A percentile compares a stretch with the other conserved stretches of the same genome.
These are phyloP conservation scores for Conus canariensis DNA, from an alignment of 2,888 invertebrate species.

Conservation along the genomic window DNA sequence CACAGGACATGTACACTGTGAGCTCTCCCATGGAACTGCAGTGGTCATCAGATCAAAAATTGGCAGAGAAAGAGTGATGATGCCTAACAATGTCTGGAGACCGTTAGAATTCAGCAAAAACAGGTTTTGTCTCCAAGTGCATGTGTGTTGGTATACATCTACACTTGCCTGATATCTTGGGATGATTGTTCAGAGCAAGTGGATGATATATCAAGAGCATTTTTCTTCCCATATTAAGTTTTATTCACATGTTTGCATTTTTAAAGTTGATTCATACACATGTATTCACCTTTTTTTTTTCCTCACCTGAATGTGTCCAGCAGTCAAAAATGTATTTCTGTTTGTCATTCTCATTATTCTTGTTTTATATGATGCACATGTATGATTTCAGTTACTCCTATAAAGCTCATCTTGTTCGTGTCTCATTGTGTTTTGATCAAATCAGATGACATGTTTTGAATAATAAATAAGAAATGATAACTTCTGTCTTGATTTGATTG, in stretches of 20 bases:
- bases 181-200: not conserved
- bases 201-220: not conserved
- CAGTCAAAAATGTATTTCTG: not conserved
- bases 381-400: not conserved
- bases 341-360: not conserved
- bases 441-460: slow-evolving; percentile 13
- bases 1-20: not conserved
- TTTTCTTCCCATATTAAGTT: not conserved
- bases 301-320: not conserved
- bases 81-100: not conserved
- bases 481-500: not conserved
- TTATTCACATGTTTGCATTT: slow-evolving; percentile 4
- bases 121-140: not conserved
- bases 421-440: not conserved
- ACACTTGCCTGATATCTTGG: not conserved
- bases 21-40: not conserved
- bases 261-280: slow-evolving; percentile 9
- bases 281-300: not conserved
- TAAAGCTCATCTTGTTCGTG: not conserved
- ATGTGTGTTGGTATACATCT: not conserved
- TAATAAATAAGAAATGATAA: not conserved
- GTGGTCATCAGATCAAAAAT: not conserved
- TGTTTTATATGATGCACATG: not conserved
- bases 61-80: not conserved
- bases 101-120: not conserved